Evolutionary conservation across 2,113 vertebrate genomes (phyloP).

Genomic region (Echinops telfairi): DNA sequence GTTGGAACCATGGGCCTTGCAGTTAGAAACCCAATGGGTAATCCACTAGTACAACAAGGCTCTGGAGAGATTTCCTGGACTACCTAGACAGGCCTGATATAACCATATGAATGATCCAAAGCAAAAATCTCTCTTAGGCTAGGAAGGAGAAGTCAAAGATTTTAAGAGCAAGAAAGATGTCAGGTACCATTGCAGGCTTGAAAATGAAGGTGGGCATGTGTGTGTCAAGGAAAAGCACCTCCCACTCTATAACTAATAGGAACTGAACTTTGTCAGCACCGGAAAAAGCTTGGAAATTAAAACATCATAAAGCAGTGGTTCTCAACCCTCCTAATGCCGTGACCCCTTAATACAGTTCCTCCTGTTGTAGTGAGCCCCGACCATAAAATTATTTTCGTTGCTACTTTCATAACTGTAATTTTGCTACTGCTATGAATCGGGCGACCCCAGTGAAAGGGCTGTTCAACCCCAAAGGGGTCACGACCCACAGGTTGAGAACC

Average conservation of each 20-base stretch:
- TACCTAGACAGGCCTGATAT: not conserved
- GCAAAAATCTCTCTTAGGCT: not conserved
- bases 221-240: not conserved
- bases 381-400: no score
- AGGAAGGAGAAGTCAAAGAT: not conserved
- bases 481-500: no score
- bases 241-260: not conserved
- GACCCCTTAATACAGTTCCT: no score
- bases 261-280: conserved; percentile 11
- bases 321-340: no score
- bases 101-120: not conserved
- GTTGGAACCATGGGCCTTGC: no score
- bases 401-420: no score
- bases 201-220: not conserved
- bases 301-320: not conserved
- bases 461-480: no score
- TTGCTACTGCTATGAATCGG: no score
- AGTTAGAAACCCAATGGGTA: no score
- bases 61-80: not conserved
- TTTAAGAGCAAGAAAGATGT: not conserved
- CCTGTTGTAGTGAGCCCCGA: no score
- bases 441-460: no score
- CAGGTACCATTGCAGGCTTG: not conserved
- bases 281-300: not conserved
- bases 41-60: no score